Percentiles rank a stretch among this genome's conserved stretches.
These are phyloP conservation scores for Paragorgia papillata DNA, from an alignment of 92 coral and sea anemone species.

Conservation along the genomic window DNA sequence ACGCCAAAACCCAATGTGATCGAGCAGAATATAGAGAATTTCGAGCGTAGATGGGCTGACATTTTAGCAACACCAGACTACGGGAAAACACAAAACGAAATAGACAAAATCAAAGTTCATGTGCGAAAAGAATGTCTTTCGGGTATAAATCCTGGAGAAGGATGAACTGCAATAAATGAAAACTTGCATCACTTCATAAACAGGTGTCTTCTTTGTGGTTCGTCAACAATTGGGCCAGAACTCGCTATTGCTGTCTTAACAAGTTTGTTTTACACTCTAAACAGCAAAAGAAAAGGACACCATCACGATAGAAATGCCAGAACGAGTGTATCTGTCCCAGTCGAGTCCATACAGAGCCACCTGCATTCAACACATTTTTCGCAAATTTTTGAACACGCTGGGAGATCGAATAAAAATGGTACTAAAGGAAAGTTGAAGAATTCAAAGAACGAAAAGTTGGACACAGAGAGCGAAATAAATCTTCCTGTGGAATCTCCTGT, in stretches of 20 bases:
- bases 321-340: conserved; percentile 17
- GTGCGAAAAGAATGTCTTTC: conserved; percentile 45
- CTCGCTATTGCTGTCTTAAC: conserved; percentile 43
- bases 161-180: conserved; percentile 40
- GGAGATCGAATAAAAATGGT: too few species aligned
- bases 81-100: conserved; percentile 27
- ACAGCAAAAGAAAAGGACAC: conserved; percentile 34
- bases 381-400: neutral
- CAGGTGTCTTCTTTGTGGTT: conserved; percentile 39
- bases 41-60: conserved; percentile 35
- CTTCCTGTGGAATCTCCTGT: conserved; percentile 12
- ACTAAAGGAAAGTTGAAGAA: too few species aligned
- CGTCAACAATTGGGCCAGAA: conserved; percentile 39
- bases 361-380: neutral
- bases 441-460: too few species aligned
- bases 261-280: conserved; percentile 20
- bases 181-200: conserved; percentile 34
- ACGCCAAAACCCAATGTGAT: conserved; percentile 19
- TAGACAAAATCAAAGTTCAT: conserved; percentile 26
- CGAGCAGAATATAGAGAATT: conserved; percentile 34
- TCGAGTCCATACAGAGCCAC: too few species aligned
- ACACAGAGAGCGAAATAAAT: too few species aligned
- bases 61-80: conserved; percentile 14
- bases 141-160: conserved; percentile 39
- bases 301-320: conserved; percentile 29